Percentiles rank a stretch among this genome's conserved stretches.
Conservation (phyloP, 2,113 vertebrate species). For the Micromys minutus region DNA sequence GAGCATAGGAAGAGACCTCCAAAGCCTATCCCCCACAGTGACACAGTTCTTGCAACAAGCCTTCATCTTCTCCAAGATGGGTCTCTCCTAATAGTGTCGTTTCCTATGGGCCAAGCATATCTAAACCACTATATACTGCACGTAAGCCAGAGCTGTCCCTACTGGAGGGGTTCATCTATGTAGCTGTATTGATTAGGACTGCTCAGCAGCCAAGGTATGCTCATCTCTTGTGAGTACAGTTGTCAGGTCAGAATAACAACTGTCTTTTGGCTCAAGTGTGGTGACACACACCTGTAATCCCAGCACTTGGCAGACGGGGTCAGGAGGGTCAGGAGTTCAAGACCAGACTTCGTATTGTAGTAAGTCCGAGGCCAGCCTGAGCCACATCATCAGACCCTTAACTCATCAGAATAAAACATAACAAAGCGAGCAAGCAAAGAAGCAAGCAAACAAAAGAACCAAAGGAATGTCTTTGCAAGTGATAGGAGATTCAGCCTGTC, state of each 20-base stretch:
- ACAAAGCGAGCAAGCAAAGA: not conserved
- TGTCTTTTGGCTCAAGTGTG: not conserved
- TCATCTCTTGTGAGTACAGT: conserved; percentile 50
- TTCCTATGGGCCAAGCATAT: no score
- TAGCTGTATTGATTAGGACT: conserved; percentile 20
- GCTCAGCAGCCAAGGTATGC: conserved; percentile 8
- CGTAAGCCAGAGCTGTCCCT: not conserved
- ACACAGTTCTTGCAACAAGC: no score
- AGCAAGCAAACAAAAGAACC: not conserved
- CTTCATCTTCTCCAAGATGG: no score
- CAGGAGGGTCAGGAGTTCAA: not conserved
- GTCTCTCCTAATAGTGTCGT: no score
- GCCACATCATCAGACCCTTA: not conserved
- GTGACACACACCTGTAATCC: not conserved
- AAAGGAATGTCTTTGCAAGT: not conserved
- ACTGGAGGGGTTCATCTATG: conserved; percentile 41
- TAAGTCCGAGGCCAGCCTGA: not conserved
- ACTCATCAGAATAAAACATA: not conserved
- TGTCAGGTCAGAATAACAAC: conserved; percentile 61
- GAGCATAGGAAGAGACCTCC: no score
- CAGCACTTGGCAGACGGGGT: not conserved
- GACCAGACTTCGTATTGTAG: not conserved
- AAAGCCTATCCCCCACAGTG: no score
- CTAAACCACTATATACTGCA: no score
- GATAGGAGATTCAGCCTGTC: conserved; percentile 9